These are phyloP conservation scores for Cyclina sinensis DNA, from an alignment of 1,140 invertebrate genomes.

Conservation along the genomic window DNA sequence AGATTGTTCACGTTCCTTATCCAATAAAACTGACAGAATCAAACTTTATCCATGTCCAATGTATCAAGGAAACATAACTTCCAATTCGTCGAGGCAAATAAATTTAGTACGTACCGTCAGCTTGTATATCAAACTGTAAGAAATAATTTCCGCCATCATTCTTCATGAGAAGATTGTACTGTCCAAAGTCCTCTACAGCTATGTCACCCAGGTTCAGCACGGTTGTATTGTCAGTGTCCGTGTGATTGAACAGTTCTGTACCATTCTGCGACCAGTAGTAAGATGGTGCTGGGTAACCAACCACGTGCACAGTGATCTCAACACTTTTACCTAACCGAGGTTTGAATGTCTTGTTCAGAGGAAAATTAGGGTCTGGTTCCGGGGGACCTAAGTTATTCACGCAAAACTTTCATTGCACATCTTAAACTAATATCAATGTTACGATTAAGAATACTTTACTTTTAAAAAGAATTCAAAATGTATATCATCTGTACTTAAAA, in stretches of 20 bases:
- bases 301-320: not conserved
- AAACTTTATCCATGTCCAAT: too few species aligned
- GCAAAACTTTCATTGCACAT: too few species aligned
- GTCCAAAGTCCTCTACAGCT: slow-evolving; percentile 5
- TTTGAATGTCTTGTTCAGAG: not conserved
- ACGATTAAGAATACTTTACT: too few species aligned
- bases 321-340: not conserved
- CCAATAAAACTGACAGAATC: too few species aligned
- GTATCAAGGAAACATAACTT: too few species aligned
- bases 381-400: not conserved
- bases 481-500: too few species aligned
- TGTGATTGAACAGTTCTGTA: not conserved
- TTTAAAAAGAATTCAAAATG: too few species aligned
- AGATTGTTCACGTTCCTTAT: too few species aligned
- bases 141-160: not conserved
- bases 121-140: not conserved
- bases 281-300: not conserved
- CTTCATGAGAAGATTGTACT: not conserved
- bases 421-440: too few species aligned
- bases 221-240: not conserved
- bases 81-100: too few species aligned
- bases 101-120: not conserved
- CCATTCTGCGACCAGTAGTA: not conserved
- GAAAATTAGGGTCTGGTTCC: not conserved
- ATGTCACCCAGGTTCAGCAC: not conserved